These are phyloP conservation scores for Hippopotamus amphibius DNA, from an alignment of 2,113 vertebrate species.

Conservation along the genomic window DNA sequence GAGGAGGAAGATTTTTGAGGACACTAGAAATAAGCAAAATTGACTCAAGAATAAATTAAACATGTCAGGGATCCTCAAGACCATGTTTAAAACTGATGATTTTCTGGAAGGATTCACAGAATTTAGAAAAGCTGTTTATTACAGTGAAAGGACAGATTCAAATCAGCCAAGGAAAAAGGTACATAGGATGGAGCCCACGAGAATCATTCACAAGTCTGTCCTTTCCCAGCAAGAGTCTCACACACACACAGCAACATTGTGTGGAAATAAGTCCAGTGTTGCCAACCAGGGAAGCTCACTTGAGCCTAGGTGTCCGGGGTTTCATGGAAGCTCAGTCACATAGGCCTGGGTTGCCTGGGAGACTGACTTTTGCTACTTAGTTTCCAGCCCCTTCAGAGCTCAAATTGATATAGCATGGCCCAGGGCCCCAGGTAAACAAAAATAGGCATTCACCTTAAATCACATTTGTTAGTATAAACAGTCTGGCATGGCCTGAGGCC, in stretches of 20 bases:
- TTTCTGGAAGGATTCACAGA: not conserved
- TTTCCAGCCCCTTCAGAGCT: not conserved
- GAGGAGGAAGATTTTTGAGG: not conserved
- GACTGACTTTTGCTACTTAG: not conserved
- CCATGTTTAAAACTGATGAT: not conserved
- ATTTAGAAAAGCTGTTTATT: not conserved
- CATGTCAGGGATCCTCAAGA: not conserved
- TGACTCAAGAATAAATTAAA: not conserved
- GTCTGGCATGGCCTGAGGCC: not conserved
- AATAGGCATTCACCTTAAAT: not conserved
- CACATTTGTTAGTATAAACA: not conserved
- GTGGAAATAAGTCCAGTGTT: not conserved
- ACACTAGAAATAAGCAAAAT: not conserved
- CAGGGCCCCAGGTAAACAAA: not conserved
- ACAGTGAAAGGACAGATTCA: not conserved
- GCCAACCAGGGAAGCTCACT: too few species aligned
- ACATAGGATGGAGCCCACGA: not conserved
- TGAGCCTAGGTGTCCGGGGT: too few species aligned
- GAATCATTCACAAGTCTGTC: not conserved
- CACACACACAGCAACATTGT: not conserved
- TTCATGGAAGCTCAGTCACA: not conserved
- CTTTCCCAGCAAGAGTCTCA: not conserved
- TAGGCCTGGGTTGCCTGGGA: not conserved
- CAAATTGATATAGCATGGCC: not conserved
- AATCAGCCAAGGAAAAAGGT: not conserved